Evolutionary conservation across 2,113 vertebrate genomes (phyloP).

Genomic region (Hirundichthys speculiger): DNA sequence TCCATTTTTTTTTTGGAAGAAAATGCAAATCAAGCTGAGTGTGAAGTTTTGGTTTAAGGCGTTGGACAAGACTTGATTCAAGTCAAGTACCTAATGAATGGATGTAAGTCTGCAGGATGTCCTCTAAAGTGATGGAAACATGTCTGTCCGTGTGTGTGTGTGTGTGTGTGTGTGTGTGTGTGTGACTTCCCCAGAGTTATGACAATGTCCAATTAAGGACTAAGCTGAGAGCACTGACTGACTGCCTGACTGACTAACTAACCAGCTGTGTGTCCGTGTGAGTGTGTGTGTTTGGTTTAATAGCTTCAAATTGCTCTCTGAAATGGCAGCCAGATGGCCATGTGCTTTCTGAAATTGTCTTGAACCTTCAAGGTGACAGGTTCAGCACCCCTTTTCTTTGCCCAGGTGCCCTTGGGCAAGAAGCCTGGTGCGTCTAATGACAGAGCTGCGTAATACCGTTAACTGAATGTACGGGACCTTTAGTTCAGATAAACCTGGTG

Average conservation of each 20-base stretch:
- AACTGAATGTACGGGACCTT: no score
- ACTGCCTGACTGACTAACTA: slow-evolving; percentile 6
- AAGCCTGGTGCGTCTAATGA: not conserved
- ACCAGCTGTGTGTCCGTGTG: not conserved
- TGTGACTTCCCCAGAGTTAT: slow-evolving; percentile 7
- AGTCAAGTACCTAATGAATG: not conserved
- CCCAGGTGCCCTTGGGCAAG: slow-evolving; percentile 5
- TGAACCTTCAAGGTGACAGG: slow-evolving; percentile 36
- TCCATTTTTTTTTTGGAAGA: slow-evolving; percentile 1
- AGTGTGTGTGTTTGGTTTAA: slow-evolving; percentile 14
- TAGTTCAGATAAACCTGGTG: no score
- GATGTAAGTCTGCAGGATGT: not conserved
- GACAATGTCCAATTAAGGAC: slow-evolving; percentile 41
- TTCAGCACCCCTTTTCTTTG: not conserved
- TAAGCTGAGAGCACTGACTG: slow-evolving; percentile 14
- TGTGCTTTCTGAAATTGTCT: slow-evolving; percentile 5
- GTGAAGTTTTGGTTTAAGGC: not conserved
- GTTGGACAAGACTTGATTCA: not conserved
- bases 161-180: not conserved
- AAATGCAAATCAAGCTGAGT: not conserved
- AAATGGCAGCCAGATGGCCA: slow-evolving; percentile 43
- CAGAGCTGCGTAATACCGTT: no score
- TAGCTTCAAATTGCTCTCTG: slow-evolving; percentile 17
- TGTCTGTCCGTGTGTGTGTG: no score
- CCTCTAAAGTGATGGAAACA: slow-evolving; percentile 3